These are phyloP conservation scores for Paragorgia papillata DNA, from an alignment of 92 coral and sea anemone species.

Conservation along the genomic window DNA sequence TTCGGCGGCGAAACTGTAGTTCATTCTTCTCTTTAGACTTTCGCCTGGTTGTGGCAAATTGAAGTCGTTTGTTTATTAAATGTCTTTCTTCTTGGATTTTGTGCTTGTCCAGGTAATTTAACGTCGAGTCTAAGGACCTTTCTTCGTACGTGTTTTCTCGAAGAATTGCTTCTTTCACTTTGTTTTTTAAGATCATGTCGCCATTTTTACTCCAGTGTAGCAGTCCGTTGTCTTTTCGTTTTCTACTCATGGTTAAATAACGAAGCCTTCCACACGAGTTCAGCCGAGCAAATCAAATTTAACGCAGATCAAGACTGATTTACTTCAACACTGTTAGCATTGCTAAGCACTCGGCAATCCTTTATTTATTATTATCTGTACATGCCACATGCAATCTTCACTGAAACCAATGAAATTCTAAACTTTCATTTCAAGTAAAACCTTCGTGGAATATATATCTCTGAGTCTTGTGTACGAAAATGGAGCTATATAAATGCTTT, in stretches of 20 bases:
- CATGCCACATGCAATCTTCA: no score
- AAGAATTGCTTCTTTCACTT: constrained; percentile 80
- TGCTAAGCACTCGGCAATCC: no score
- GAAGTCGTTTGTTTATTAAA: constrained; percentile 27
- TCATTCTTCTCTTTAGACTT: constrained; percentile 3
- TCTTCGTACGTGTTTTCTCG: constrained; percentile 93
- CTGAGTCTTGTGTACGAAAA: no score
- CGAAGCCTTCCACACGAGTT: background rate
- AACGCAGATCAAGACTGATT: background rate
- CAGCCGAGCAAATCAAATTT: background rate
- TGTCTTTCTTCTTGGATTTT: constrained; percentile 18
- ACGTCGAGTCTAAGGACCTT: constrained; percentile 67
- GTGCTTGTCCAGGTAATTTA: constrained; percentile 6
- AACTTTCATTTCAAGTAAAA: no score
- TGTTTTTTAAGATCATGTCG: constrained; percentile 85
- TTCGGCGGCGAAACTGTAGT: background rate
- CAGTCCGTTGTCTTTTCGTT: background rate
- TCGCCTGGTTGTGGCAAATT: constrained; percentile 4
- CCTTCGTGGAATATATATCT: no score
- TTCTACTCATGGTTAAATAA: constrained; percentile 19
- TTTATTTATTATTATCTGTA: no score
- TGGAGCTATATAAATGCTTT: no score
- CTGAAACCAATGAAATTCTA: no score
- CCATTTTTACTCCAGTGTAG: constrained; percentile 74
- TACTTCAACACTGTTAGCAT: no score